Base-by-base conservation (phyloP, 2,888 invertebrate species). In the Gasteruption jaculator region DNA sequence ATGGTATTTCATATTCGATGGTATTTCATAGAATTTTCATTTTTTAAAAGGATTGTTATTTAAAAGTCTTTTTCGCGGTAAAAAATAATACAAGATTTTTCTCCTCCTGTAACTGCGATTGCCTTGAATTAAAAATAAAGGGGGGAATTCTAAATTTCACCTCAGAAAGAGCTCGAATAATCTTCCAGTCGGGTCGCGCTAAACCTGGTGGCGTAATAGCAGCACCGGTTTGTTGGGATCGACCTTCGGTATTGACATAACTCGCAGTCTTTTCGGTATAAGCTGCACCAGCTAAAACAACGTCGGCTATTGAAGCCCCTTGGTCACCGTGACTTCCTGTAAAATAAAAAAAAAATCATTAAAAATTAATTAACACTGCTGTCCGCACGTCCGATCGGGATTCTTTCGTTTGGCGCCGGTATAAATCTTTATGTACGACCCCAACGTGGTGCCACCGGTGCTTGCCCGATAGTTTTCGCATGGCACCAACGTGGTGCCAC, bases 241-340 rank as follows among this genome's bases (percentile, higher is more conserved):
- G 81, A 2, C 99, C 99, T 77, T 99, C 99, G 0, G 93, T 96
- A 74, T 99, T 99, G 0, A 94, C 94, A 72, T 89, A 99, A 1
- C 91, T 94, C n/a, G 82, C 94, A 67, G 90, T 86, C 74, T 99
- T 99, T 78, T 99, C 99, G 0, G 99, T 99, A 73, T 97, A 99
- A 0, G 99, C 96, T 5, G 94, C 93, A 46, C 96, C 92, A 2
- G 99, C 94, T 8, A 99, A 74, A 43, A 99, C 81, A 2, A 91
- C 82, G 73, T 99, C 95, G 24, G 99, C 97, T 51, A 92, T 85
- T 26, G 80, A 73, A 1, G 97, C 99, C 38, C 97, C 97, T 44
- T 73, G 77, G 72, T 99, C 99, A 45, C 99, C 99, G 73, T 97
- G 97, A 74, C 95, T 95, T 37, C 93, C 91, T 89, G 59, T 54